Conservation (phyloP, 1,140 invertebrate species). For the Nomia melanderi region DNA sequence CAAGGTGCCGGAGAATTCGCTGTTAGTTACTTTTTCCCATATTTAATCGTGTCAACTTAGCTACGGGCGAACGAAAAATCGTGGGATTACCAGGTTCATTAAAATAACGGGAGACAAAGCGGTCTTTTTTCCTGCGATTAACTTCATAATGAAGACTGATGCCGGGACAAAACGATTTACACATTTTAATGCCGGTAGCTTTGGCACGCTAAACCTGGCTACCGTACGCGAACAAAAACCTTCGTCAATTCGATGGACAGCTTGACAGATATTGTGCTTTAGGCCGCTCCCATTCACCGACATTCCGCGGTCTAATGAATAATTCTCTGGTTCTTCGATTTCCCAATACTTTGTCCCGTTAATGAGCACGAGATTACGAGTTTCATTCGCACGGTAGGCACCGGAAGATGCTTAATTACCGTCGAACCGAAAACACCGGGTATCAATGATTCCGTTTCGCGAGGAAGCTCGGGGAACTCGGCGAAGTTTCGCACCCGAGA, state of each 20-base stretch:
- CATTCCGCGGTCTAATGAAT: not conserved
- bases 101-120: not conserved
- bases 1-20: no score
- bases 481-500: no score
- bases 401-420: not conserved
- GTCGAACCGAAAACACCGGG: no score
- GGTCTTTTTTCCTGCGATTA: not conserved
- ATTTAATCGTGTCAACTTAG: not conserved
- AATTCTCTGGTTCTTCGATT: not conserved
- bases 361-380: not conserved
- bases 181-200: not conserved
- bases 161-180: no score
- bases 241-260: constrained; percentile 6
- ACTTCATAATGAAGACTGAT: not conserved
- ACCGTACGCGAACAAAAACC: not conserved
- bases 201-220: not conserved
- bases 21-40: no score
- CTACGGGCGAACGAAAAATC: not conserved
- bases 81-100: not conserved
- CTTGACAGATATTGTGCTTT: constrained; percentile 9
- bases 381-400: not conserved
- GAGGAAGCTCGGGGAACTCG: not conserved
- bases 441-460: not conserved
- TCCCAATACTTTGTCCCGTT: not conserved
- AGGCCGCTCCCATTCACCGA: no score